Evolutionary conservation across 2,888 invertebrate genomes (phyloP), one percentile per base, ranked within the genome.

Genomic region (Marronus borbonicus): DNA sequence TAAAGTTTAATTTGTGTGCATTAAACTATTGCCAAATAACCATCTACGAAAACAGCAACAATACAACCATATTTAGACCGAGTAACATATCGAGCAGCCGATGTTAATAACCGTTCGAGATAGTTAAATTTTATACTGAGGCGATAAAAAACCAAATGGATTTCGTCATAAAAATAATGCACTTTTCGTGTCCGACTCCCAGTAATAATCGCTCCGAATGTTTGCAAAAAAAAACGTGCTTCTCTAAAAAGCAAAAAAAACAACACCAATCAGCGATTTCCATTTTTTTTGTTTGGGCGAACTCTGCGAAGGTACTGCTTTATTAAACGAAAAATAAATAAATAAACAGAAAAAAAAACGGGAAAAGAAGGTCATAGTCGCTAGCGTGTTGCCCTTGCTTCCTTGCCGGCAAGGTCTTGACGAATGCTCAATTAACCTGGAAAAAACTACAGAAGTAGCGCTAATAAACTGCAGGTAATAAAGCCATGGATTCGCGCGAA

Each of bases 331-430:
- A 31, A 31, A 31, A 31, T 31, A 31, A 44, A 44, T 44, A 44
- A 44, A 44, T 10, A 44, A 44, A 12, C 2, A 10, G 12, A 44
- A 44, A 44, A 44, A 39, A 3, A 7, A 39, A 39, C 39, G 8
- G 3, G 7, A 12, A 31, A 31, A 17, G 31, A 17, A 17, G 36
- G 65, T 36, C 39, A 44, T 36, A 14, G 17, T 7, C 39, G 65
- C 55, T 20, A 44, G 12, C 20, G 10, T 65, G 65, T 65, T 44
- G 36, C 39, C 39, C 17, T 36, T 36, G 44, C n/a, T 65, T 65
- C 65, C 65, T 39, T 39, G 36, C 36, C 65, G 39, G 65, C 65
- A 39, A 65, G 65, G 65, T 36, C 65, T 65, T 39, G 36, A 39
- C 65, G 39, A 65, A 65, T 44, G 39, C 17, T 44, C 39, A 39